Evolutionary conservation across 2,888 invertebrate genomes (phyloP).

Genomic region (Strigamia transsilvanica): DNA sequence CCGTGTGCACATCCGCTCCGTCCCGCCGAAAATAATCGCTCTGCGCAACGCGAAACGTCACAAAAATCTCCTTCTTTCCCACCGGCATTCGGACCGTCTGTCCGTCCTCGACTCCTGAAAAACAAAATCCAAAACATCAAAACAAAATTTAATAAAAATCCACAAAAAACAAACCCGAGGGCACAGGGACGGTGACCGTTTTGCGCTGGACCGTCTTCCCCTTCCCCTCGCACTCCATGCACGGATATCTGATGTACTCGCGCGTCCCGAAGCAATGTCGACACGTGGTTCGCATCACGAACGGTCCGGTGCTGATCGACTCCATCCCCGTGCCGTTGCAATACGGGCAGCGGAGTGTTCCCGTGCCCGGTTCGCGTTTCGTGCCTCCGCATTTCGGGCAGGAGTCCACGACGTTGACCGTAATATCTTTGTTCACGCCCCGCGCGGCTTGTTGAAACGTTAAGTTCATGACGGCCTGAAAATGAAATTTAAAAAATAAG

Average conservation of each 20-base stretch:
- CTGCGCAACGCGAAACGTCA: constrained; percentile 90
- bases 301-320: constrained; percentile 76
- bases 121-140: too few species aligned
- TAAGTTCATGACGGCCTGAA: constrained; percentile 82
- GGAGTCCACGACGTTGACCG: constrained; percentile 88
- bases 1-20: constrained; percentile 95
- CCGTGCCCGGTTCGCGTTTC: constrained; percentile 90
- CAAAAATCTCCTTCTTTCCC: constrained; percentile 88
- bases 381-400: constrained; percentile 89
- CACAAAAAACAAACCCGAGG: constrained; percentile 70
- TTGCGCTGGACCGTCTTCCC: constrained; percentile 89
- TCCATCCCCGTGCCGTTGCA: constrained; percentile 96
- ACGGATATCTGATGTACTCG: constrained; percentile 88
- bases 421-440: constrained; percentile 92
- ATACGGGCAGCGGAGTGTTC: constrained; percentile 84
- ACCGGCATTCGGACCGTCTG: constrained; percentile 95
- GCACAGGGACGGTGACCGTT: constrained; percentile 90
- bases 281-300: constrained; percentile 96
- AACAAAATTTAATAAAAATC: background rate
- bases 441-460: constrained; percentile 93
- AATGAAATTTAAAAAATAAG: constrained; percentile 30
- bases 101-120: constrained; percentile 84
- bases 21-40: constrained; percentile 91
- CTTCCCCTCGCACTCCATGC: constrained; percentile 90
- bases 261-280: constrained; percentile 87